Percentiles rank a stretch among this genome's conserved stretches.
phyloP scores from a whole-genome alignment of 2,113 vertebrate genomes.

The Campylorhamphus procurvoides region DNA sequence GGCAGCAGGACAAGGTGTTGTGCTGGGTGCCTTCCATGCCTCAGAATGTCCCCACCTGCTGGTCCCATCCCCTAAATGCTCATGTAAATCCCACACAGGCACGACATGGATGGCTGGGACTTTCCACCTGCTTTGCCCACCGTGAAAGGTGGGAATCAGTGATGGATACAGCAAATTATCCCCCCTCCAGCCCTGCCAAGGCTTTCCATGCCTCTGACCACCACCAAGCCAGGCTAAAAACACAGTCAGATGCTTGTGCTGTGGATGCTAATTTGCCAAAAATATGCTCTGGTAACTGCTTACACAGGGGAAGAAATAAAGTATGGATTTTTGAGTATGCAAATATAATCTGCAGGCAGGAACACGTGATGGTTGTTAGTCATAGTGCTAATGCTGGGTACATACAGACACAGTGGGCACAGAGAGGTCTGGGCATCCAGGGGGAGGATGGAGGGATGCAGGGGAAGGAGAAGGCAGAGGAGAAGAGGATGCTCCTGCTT shows the following conservation, averaged over 20 bases:
- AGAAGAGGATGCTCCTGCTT: neutral
- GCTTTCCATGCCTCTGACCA: neutral
- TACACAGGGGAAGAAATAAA: constrained; percentile 35
- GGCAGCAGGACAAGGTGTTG: neutral
- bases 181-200: neutral
- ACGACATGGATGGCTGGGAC: rapidly evolving
- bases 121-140: neutral
- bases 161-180: rapidly evolving
- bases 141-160: rapidly evolving
- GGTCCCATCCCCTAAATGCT: rapidly evolving
- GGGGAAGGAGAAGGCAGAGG: neutral
- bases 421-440: neutral
- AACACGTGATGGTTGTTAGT: constrained; percentile 62
- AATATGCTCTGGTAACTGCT: constrained; percentile 46
- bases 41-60: neutral
- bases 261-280: constrained; percentile 44
- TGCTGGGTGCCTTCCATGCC: neutral
- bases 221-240: neutral
- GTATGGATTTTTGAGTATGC: constrained; percentile 53
- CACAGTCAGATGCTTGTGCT: constrained; percentile 43
- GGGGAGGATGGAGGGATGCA: neutral
- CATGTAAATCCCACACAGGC: neutral
- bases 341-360: constrained; percentile 42
- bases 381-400: constrained; percentile 21
- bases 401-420: neutral